Base-by-base conservation (phyloP, 2,113 vertebrate genomes). In the Capreolus pygargus region DNA sequence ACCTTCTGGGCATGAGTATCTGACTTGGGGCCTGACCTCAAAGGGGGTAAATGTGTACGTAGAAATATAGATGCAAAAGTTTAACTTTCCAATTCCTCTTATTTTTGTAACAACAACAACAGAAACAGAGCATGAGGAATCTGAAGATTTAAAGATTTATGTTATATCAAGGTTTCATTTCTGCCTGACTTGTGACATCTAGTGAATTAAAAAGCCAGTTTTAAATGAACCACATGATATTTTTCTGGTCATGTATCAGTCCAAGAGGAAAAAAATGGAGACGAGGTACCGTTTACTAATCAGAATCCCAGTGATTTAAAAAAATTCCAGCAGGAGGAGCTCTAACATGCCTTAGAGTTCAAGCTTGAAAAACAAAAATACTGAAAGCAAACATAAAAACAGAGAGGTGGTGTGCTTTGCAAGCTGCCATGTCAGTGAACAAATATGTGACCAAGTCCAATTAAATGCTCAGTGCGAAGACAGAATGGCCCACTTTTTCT, bases 311-410 rank as follows among this genome's bases (percentile, higher is more conserved):
- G 28, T 0, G 27, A 10, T n/a, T 52, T 9, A 54, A 70, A 14
- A 14, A 21, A 36, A 8, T 6, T 86, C 97, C 99, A 97, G 97
- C 98, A 99, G 99, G 98, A 98, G 99, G 99, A 98, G 99, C 99
- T 99, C 76, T 98, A 96, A 95, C 89, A 98, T n/a, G 96, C 52
- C 57, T 57, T n/a, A 98, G 94, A 84, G 61, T 54, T 50, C 54
- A n/a, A 47, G 50, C 7, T 76, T 67, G n/a, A 52, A 91, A 82
- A 94, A 95, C 30, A 85, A 74, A 91, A 92, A 45, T 16, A 13
- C 61, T 54, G 25, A 95, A 92, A 82, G 67, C 52, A 95, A 94
- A 81, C 12, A 95, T 81, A 95, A 94, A 96, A 98, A 97, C 96
- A 96, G 52, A 96, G 94, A 93, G 84, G 95, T 85, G 58, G 54